Base-by-base conservation (phyloP, 92 coral and sea anemone species). In the Pocillopora grandis region DNA sequence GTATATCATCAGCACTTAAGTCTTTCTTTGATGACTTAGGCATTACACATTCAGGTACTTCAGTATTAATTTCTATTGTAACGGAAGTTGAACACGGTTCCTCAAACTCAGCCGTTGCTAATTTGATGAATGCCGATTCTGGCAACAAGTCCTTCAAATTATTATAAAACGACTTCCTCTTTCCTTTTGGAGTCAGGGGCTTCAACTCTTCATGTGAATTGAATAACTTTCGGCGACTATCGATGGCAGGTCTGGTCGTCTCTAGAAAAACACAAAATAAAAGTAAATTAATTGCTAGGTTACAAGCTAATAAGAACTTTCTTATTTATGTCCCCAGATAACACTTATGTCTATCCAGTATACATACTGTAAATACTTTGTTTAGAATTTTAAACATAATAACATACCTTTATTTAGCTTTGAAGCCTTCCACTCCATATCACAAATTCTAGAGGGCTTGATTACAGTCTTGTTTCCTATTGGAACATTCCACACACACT, bases 401-500 rank as follows among this genome's bases (percentile, higher is more conserved):
- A 42, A 42, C 49, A 42, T 42, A 90, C 93, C 89, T 87, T 90
- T 87, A 77, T 84, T 90, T 31, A 90, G 82, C 60, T 90, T 90
- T 71, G 88, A 61, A 35, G 92, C 94, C 85, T 86, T 80, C 84
- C 86, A 89, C 72, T 80, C 79, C 80, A 89, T 84, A 58, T 89
- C 92, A 76, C 78, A 89, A 65, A 89, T 80, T 89, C 81, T 89
- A 56, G 87, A 72, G 63, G 92, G 92, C 68, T 79, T 86, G 61
- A 89, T 62, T 59, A 55, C 72, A 36, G 84, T 73, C 65, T 73
- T 63, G 68, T 75, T 66, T 72, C 62, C 73, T 42, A 42, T 42
- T 58, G 92, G 92, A 48, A 85, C 89, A 85, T 84, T 89, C 90
- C 90, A 90, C 49, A 33, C 72, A 71, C 93, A 86, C 72, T 84